These are phyloP conservation scores for Volucella zonaria DNA, from an alignment of 2,888 invertebrate species.

Conservation along the genomic window DNA sequence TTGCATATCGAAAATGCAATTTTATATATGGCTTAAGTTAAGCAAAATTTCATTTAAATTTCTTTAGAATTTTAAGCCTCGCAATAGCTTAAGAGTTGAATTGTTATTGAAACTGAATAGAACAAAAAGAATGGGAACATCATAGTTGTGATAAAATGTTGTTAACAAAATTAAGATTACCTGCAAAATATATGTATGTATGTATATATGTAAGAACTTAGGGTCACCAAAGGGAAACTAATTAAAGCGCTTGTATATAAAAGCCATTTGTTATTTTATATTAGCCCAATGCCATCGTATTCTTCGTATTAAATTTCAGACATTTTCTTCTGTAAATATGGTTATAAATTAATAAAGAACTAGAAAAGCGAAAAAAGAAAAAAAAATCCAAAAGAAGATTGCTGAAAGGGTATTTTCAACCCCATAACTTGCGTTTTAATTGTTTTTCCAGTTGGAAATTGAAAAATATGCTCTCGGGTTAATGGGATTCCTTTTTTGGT, in stretches of 20 bases:
- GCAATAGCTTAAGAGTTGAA: no score
- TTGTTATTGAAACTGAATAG: no score
- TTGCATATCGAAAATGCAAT: no score
- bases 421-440: constrained; percentile 49
- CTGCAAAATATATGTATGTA: no score
- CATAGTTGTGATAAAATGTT: no score
- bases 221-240: no score
- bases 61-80: no score
- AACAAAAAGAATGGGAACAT: no score
- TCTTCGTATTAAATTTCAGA: constrained; percentile 26
- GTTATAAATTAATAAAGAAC: constrained; percentile 57
- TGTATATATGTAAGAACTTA: no score
- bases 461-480: constrained; percentile 69
- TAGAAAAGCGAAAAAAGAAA: constrained; percentile 26
- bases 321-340: constrained; percentile 43
- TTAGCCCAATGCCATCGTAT: constrained; percentile 5
- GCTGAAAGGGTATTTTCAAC: constrained; percentile 22
- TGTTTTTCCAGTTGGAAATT: constrained; percentile 64
- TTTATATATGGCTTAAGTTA: no score
- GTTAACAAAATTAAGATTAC: no score
- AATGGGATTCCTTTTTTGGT: constrained; percentile 69
- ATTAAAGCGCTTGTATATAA: neutral
- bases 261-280: constrained; percentile 17
- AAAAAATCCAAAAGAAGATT: constrained; percentile 26
- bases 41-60: no score